A percentile compares a stretch with the other conserved stretches of the same genome.
These are phyloP conservation scores for Aptenodytes forsteri DNA, from an alignment of 2,113 vertebrate genomes.

Conservation along the genomic window DNA sequence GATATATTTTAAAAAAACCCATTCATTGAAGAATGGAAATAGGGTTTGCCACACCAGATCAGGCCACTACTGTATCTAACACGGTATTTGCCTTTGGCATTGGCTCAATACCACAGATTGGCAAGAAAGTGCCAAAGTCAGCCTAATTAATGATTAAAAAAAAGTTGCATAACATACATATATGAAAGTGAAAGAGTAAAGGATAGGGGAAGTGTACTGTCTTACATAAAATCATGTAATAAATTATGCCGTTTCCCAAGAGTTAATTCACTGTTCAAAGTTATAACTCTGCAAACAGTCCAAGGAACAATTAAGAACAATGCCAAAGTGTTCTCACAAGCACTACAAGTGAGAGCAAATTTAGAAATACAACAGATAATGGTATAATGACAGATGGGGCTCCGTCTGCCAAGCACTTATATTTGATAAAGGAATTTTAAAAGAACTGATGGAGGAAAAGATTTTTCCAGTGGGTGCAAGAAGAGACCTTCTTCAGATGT, in stretches of 20 bases:
- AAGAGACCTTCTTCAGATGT: background rate
- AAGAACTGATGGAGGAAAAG: background rate
- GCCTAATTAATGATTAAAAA: background rate
- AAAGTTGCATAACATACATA: background rate
- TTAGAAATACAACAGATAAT: constrained; percentile 8
- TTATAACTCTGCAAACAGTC: background rate
- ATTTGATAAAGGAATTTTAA: background rate
- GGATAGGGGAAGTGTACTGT: background rate
- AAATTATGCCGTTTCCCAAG: background rate
- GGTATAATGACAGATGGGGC: background rate
- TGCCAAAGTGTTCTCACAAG: background rate
- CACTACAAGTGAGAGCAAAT: background rate
- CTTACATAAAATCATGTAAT: background rate
- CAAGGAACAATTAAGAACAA: constrained; percentile 28
- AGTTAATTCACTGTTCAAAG: background rate
- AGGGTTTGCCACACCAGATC: background rate
- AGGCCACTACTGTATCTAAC: background rate
- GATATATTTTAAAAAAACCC: background rate
- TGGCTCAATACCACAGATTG: background rate
- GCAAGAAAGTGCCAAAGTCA: background rate
- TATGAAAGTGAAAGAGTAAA: background rate
- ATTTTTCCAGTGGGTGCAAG: background rate
- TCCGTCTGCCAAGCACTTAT: background rate
- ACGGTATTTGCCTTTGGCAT: background rate
- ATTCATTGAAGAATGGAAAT: background rate